Evolutionary conservation across 2,888 invertebrate genomes (phyloP).

Genomic region (Hoplodrina ambigua): DNA sequence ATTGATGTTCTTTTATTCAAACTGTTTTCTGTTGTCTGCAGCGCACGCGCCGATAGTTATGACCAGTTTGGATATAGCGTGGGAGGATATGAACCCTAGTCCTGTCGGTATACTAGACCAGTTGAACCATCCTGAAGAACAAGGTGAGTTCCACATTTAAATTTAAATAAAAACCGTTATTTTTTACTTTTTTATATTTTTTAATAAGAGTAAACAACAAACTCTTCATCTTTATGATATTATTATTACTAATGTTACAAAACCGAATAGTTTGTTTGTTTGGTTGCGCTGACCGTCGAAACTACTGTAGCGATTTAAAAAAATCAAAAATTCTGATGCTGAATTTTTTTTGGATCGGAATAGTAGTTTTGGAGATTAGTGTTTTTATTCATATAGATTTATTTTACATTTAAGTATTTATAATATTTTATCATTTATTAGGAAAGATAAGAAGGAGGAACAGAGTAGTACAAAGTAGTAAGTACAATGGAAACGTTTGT

Average conservation of each 20-base stretch:
- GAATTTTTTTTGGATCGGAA: no score
- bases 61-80: conserved; percentile 96
- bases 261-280: no score
- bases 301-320: no score
- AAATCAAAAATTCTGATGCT: no score
- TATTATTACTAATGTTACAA: no score
- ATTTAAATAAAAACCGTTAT: not conserved
- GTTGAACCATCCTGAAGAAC: conserved; percentile 93
- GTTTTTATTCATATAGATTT: not conserved
- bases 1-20: not conserved
- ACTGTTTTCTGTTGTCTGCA: conserved; percentile 59
- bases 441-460: conserved; percentile 23
- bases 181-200: not conserved
- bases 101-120: conserved; percentile 98
- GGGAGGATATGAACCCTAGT: conserved; percentile 96
- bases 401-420: conserved; percentile 7
- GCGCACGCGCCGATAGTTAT: conserved; percentile 94
- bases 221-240: no score
- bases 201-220: no score
- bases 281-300: no score
- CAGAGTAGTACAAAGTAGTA: conserved; percentile 29
- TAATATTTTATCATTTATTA: conserved; percentile 33
- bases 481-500: conserved; percentile 17
- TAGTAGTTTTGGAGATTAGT: no score
- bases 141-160: conserved; percentile 78